Evolutionary conservation across 2,888 invertebrate species (phyloP), one percentile per base, ranked within the genome.

Genomic region (Tupiocoris notatus): DNA sequence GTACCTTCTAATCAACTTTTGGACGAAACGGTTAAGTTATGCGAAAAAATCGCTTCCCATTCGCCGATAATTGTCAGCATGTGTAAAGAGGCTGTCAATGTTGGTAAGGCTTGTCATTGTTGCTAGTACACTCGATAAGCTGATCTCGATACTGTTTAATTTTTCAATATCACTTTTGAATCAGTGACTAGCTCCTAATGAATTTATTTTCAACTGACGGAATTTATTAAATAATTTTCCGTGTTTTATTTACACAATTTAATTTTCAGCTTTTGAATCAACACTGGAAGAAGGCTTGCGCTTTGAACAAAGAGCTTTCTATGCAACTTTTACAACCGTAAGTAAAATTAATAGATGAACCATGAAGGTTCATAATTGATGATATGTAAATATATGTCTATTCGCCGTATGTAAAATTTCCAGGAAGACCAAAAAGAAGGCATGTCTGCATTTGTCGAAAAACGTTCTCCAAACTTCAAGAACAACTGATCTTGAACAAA

Each of bases 391-490:
- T n/a, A n/a, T n/a, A n/a, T n/a, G n/a, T n/a, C n/a, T n/a, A n/a
- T n/a, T n/a, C n/a, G n/a, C n/a, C n/a, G n/a, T n/a, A n/a, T n/a
- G n/a, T n/a, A n/a, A n/a, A n/a, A n/a, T 82, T 87, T 86, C 24
- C 85, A 95, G 94, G 89, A 90, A 82, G 99, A 99, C 84, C 91
- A 94, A 80, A 93, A 93, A 84, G 99, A 99, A 86, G 99, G 99
- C 62, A 99, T 99, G 99, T 89, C 90, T 16, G 98, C 99, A 17
- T 99, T 99, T 85, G 85, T 92, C 71, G 97, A 98, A 83, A 99
- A 99, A 86, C 90, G 98, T 79, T 85, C 92, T 61, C 91, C 98
- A 0, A 91, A 91, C 54, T 99, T 97, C 86, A 93, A 89, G 22
- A 81, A 81, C 78, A 81, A 81, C 56, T 82, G 79, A 75, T 6